Conservation (phyloP, 1,140 invertebrate genomes). For the Artemia franciscana region DNA sequence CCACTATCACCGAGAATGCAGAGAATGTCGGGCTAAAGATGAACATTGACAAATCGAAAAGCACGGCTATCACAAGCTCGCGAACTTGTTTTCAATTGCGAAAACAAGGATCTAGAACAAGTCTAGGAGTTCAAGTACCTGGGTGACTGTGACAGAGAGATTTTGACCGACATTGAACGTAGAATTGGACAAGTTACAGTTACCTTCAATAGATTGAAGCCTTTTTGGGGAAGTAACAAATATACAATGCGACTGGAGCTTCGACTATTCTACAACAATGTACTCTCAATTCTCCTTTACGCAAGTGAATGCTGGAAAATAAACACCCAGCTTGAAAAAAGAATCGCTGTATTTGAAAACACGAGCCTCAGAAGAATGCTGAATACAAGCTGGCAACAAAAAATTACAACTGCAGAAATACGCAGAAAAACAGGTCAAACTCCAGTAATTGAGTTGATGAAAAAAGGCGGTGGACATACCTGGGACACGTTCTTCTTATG, state of each 20-base stretch:
- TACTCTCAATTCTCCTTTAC: neutral
- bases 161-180: neutral
- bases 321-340: neutral
- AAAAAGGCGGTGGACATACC: neutral
- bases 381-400: neutral
- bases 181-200: neutral
- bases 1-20: too few relatives aligned
- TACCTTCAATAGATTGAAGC: neutral
- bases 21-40: conserved; percentile 3
- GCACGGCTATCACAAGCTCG: neutral
- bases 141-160: neutral
- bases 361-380: neutral
- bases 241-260: neutral
- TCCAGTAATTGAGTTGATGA: neutral
- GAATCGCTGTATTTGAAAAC: neutral
- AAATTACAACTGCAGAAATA: neutral
- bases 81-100: neutral
- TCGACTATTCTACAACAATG: neutral
- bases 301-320: neutral
- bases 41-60: neutral
- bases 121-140: neutral
- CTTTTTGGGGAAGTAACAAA: neutral
- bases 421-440: neutral
- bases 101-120: neutral
- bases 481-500: neutral